Percentiles rank a stretch among this genome's conserved stretches.
These are phyloP conservation scores for Dryocosmus kuriphilus DNA, from an alignment of 2,888 invertebrate genomes.

Conservation along the genomic window DNA sequence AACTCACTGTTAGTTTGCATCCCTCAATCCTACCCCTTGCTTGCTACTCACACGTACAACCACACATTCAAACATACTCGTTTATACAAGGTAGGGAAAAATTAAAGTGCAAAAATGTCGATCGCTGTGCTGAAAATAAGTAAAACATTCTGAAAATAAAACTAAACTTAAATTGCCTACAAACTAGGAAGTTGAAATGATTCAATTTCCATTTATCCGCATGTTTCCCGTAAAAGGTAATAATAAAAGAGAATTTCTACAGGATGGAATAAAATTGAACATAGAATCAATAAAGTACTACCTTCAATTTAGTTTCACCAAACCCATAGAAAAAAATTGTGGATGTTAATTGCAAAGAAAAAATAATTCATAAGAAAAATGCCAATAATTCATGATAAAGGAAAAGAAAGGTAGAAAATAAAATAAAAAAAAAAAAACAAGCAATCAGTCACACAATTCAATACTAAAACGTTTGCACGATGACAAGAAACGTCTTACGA, in stretches of 20 bases:
- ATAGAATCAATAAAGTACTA: not conserved
- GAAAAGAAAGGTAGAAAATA: constrained; percentile 51
- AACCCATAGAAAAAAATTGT: constrained; percentile 39
- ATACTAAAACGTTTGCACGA: constrained; percentile 48
- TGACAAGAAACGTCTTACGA: constrained; percentile 57
- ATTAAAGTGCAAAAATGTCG: constrained; percentile 45
- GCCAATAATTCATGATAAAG: constrained; percentile 44
- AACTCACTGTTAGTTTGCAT: constrained; percentile 65
- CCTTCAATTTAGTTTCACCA: constrained; percentile 12
- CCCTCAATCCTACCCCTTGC: constrained; percentile 47
- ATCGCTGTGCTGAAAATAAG: constrained; percentile 50
- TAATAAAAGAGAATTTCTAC: constrained; percentile 18
- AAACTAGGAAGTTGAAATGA: constrained; percentile 5
- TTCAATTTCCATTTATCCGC: not conserved
- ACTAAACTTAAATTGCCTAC: constrained; percentile 33
- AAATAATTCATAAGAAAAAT: constrained; percentile 11
- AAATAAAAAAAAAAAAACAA: constrained; percentile 54
- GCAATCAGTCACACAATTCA: constrained; percentile 60
- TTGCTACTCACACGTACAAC: constrained; percentile 57
- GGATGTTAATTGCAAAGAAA: constrained; percentile 44
- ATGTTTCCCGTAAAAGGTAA: not conserved
- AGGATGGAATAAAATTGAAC: not conserved
- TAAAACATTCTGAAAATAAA: constrained; percentile 38
- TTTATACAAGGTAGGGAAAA: constrained; percentile 51
- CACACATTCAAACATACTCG: constrained; percentile 55